phyloP scores from a whole-genome alignment of 2,888 invertebrate species.

The Heteromyza rotundicornis region DNA sequence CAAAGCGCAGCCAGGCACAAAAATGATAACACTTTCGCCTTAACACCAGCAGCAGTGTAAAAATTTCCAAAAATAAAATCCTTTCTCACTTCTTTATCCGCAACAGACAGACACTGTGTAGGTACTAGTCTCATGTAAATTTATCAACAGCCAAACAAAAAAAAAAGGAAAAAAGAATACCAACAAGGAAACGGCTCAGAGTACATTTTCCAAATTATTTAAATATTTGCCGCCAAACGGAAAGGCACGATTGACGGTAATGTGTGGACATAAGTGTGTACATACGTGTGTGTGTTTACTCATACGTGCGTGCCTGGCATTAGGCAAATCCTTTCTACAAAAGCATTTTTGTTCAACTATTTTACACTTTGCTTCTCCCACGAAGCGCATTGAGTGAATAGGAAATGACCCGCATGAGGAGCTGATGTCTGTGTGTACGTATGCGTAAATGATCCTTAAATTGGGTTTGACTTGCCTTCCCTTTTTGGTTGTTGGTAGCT shows the following conservation, averaged over 20 bases:
- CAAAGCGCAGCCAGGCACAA: neutral
- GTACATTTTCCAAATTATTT: constrained; percentile 2
- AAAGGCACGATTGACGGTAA: neutral
- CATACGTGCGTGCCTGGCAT: too few relatives aligned
- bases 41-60: neutral
- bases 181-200: too few relatives aligned
- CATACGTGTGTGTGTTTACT: neutral
- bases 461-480: too few relatives aligned
- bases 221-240: neutral
- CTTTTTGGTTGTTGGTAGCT: too few relatives aligned
- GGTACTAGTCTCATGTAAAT: too few relatives aligned
- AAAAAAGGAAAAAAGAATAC: too few relatives aligned
- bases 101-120: too few relatives aligned
- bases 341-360: neutral
- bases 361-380: constrained; percentile 1
- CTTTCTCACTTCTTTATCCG: too few relatives aligned
- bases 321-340: neutral
- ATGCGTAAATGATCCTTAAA: neutral
- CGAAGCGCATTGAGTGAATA: too few relatives aligned
- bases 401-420: too few relatives aligned
- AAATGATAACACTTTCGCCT: neutral
- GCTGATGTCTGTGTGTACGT: neutral
- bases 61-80: too few relatives aligned
- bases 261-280: constrained; percentile 1
- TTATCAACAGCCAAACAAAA: too few relatives aligned